Evolutionary conservation across 2,113 vertebrate species (phyloP).

Genomic region (Microcebus ravelobensis): DNA sequence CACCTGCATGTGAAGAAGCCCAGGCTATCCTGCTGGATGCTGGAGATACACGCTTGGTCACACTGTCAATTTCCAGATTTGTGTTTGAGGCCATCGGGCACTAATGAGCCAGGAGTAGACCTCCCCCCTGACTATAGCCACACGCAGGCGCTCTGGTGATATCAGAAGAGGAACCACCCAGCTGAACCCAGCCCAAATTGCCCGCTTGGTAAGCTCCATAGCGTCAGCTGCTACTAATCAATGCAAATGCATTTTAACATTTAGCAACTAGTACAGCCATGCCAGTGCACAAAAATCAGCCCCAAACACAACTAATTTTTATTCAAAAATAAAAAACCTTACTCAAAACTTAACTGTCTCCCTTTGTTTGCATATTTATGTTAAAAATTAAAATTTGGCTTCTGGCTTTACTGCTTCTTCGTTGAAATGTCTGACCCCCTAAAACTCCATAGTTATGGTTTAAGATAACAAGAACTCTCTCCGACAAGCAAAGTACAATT

Average conservation of each 20-base stretch:
- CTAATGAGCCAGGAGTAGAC: background rate
- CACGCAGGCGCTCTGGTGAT: background rate
- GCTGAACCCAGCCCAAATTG: background rate
- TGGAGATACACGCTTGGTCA: background rate
- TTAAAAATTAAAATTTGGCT: background rate
- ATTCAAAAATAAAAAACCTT: background rate
- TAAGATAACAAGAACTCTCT: background rate
- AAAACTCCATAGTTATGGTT: background rate
- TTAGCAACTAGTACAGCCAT: background rate
- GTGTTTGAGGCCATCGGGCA: background rate
- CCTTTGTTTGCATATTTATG: constrained; percentile 16
- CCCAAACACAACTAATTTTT: background rate
- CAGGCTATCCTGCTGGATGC: background rate
- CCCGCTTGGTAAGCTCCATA: too few species aligned
- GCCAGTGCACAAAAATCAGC: background rate
- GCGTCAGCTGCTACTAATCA: background rate
- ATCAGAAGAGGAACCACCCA: background rate
- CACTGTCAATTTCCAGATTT: background rate
- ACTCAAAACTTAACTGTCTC: background rate
- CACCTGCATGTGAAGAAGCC: background rate
- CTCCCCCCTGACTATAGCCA: background rate
- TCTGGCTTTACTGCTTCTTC: background rate
- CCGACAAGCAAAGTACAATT: background rate
- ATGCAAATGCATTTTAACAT: background rate
- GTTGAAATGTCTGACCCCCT: background rate